Conservation (phyloP, 2,113 vertebrate species). For the Phodopus roborovskii region DNA sequence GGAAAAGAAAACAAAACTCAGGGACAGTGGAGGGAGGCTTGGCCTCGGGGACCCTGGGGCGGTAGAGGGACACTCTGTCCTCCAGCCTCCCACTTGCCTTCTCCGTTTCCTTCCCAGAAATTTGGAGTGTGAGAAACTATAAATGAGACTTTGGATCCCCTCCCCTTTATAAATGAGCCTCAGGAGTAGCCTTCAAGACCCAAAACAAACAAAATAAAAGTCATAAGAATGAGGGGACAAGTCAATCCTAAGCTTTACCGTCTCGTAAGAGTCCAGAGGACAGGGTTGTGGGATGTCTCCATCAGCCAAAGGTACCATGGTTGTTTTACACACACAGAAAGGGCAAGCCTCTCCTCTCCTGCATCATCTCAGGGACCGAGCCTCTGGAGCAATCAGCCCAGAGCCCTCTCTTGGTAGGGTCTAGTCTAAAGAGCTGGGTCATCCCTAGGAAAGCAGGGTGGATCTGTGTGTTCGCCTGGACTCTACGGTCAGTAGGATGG, state of each 20-base stretch:
- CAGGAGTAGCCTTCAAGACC: background rate
- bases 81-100: background rate
- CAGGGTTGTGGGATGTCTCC: background rate
- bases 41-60: background rate
- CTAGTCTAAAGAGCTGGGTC: fast-evolving
- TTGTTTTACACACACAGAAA: background rate
- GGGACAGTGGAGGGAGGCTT: background rate
- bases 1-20: background rate
- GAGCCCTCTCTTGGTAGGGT: background rate
- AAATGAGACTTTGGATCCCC: background rate
- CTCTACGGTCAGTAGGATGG: too few relatives aligned
- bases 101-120: background rate
- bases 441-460: background rate
- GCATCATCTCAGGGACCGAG: fast-evolving
- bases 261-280: background rate
- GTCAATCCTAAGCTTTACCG: background rate
- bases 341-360: background rate
- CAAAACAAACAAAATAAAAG: background rate
- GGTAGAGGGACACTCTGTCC: fast-evolving
- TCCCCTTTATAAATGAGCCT: background rate
- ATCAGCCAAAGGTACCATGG: background rate
- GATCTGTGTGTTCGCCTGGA: background rate
- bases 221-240: too few relatives aligned
- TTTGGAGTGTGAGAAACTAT: background rate
- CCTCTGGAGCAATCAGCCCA: background rate